These are phyloP conservation scores for Enhydra lutris DNA, from an alignment of 2,113 vertebrate genomes.

Conservation along the genomic window DNA sequence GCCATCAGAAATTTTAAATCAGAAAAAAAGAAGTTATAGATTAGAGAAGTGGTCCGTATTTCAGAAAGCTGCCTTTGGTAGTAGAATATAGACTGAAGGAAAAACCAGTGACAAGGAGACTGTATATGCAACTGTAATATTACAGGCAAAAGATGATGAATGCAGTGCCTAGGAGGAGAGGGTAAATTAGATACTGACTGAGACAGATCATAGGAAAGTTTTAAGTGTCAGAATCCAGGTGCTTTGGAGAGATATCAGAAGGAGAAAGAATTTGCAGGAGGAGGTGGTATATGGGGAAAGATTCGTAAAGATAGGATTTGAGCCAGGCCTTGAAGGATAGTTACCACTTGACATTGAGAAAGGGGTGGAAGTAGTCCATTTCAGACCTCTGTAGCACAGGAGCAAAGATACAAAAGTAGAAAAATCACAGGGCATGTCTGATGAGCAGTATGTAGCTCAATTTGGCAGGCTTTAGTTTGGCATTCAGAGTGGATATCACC, in stretches of 20 bases:
- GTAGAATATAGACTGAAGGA: not conserved
- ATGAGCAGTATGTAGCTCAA: not conserved
- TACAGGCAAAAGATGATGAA: not conserved
- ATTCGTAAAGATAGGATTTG: not conserved
- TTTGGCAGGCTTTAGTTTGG: conserved; percentile 17
- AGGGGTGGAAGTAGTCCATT: not conserved
- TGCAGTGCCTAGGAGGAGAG: not conserved
- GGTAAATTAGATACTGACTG: not conserved
- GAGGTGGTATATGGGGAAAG: not conserved
- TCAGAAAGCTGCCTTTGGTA: conserved; percentile 12
- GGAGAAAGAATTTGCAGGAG: not conserved
- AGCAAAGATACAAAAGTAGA: not conserved
- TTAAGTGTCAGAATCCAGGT: not conserved
- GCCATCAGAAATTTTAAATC: conserved; percentile 11
- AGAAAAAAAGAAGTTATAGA: conserved; percentile 17
- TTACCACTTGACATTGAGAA: not conserved
- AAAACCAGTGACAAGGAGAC: not conserved
- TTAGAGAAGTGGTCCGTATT: not conserved
- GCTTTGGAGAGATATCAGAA: not conserved
- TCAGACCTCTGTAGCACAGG: not conserved
- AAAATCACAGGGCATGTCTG: not conserved
- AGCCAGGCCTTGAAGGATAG: not conserved
- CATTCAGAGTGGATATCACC: not conserved
- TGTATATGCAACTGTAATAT: not conserved
- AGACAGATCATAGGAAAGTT: conserved; percentile 8